A percentile compares a stretch with the other conserved stretches of the same genome.
These are phyloP conservation scores for Callaeas wilsoni DNA, from an alignment of 2,113 vertebrate species.

Conservation along the genomic window DNA sequence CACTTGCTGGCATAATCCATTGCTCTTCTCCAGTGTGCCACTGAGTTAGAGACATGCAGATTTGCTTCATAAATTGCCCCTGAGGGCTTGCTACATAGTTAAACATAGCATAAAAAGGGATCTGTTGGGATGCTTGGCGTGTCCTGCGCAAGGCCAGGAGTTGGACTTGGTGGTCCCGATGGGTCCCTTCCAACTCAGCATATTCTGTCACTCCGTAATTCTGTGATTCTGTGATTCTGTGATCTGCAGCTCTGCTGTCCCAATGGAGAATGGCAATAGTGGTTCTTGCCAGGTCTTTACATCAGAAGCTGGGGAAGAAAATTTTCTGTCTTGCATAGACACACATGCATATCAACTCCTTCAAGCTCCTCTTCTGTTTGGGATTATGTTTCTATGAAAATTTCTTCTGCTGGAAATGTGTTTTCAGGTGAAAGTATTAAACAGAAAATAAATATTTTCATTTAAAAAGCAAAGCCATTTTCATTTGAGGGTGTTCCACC, in stretches of 20 bases:
- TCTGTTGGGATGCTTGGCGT: background rate
- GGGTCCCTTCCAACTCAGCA: background rate
- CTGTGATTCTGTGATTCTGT: background rate
- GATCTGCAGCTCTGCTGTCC: background rate
- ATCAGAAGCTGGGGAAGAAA: background rate
- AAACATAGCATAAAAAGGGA: background rate
- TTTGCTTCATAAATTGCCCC: background rate
- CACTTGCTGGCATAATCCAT: background rate
- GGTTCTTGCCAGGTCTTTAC: background rate
- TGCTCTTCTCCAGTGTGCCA: background rate
- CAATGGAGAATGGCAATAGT: rapidly evolving
- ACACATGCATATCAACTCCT: background rate
- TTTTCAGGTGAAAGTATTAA: background rate
- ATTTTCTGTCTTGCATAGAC: background rate
- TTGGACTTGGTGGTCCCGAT: rapidly evolving
- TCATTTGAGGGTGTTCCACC: background rate
- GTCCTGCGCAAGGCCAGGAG: rapidly evolving
- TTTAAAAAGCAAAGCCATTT: background rate
- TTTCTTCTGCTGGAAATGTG: background rate
- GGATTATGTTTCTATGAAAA: background rate
- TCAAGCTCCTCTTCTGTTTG: background rate
- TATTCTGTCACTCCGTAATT: too few relatives aligned
- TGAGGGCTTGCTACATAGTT: rapidly evolving
- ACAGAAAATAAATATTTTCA: background rate
- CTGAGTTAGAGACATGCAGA: background rate